These are phyloP conservation scores for Lepeophtheirus nordmannii DNA, from an alignment of 2,888 invertebrate genomes.

Conservation along the genomic window DNA sequence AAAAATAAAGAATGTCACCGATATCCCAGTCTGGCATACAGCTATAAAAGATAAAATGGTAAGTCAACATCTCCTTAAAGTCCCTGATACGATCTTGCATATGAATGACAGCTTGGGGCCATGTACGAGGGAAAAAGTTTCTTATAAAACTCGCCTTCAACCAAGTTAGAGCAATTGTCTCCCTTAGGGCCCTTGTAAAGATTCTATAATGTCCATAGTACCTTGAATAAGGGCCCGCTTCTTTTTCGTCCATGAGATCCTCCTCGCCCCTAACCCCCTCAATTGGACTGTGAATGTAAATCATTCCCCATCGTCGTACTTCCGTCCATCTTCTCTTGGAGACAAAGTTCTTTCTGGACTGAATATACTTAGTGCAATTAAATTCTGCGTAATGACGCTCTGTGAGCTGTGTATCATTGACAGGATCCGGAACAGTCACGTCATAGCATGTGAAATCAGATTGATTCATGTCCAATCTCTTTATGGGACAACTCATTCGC, in stretches of 20 bases:
- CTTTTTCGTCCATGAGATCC: not conserved
- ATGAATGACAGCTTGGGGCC: not conserved
- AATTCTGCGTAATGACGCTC: not conserved
- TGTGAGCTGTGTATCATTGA: not conserved
- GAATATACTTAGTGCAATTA: not conserved
- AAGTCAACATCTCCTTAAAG: not conserved
- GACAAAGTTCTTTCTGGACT: not conserved
- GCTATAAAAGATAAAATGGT: not conserved
- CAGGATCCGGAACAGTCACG: not conserved
- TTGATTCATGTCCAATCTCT: slow-evolving; percentile 3
- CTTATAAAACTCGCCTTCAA: not conserved
- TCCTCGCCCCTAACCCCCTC: not conserved
- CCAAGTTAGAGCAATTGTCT: not conserved
- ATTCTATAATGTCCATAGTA: not conserved
- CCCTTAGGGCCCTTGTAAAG: not conserved
- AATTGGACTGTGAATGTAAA: not conserved
- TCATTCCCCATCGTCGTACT: not conserved
- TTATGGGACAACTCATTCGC: not conserved
- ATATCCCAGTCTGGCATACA: not conserved
- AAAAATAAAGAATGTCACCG: not conserved
- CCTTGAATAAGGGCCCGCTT: not conserved
- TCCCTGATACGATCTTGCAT: not conserved
- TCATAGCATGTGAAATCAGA: not conserved
- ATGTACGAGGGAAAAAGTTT: not conserved
- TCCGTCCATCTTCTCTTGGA: not conserved